Percentiles rank a stretch among this genome's conserved stretches.
Conservation (phyloP, 2,113 vertebrate genomes). For the Spilogale gracilis region DNA sequence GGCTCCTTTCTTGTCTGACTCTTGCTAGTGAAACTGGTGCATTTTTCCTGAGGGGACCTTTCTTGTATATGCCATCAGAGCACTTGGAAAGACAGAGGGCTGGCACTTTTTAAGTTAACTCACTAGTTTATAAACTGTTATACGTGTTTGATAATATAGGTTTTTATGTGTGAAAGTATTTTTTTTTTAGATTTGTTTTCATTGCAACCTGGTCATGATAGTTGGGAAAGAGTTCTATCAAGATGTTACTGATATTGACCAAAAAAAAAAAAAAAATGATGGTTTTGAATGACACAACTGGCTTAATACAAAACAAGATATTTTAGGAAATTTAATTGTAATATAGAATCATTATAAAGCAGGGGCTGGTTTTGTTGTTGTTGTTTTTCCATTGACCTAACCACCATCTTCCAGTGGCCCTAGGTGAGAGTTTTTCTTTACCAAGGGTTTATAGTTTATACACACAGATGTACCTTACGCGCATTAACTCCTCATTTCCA, state of each 20-base stretch:
- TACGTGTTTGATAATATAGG: not conserved
- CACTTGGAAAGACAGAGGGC: not conserved
- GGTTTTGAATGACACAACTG: not conserved
- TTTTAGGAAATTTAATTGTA: not conserved
- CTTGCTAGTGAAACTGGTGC: not conserved
- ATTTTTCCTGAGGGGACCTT: not conserved
- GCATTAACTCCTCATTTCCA: not conserved
- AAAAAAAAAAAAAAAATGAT: too few species aligned
- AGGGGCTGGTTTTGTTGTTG: not conserved
- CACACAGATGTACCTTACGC: not conserved
- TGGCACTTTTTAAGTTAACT: not conserved
- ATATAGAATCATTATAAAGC: not conserved
- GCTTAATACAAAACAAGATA: not conserved
- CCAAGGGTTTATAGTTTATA: not conserved
- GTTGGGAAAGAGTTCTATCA: not conserved
- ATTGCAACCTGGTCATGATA: not conserved
- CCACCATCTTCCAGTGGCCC: not conserved
- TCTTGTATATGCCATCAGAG: not conserved
- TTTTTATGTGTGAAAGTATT: not conserved
- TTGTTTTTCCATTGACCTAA: not conserved
- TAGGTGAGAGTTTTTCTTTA: not conserved
- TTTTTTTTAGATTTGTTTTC: not conserved
- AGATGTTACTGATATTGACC: not conserved
- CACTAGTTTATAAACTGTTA: not conserved
- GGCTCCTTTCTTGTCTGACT: not conserved